Conservation (phyloP, 2,888 invertebrate genomes). For the Ctena decussata region DNA sequence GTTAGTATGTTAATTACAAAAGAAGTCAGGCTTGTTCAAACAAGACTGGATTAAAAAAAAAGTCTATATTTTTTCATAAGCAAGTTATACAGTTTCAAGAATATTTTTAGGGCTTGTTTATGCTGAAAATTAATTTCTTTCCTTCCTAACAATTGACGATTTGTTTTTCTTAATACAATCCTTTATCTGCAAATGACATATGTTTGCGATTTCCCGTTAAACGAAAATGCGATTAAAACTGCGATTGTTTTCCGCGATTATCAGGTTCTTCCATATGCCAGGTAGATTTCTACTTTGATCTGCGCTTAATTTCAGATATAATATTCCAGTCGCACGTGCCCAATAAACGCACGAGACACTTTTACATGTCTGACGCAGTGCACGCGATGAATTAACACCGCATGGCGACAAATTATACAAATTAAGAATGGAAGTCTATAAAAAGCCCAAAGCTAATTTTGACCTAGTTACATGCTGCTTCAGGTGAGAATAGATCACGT, state of each 20-base stretch:
- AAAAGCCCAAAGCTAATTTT: background rate
- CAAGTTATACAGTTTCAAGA: no score
- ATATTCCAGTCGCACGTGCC: constrained; percentile 17
- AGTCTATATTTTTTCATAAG: no score
- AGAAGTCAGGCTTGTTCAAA: no score
- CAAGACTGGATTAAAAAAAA: no score
- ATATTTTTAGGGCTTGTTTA: no score
- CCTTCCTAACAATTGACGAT: no score
- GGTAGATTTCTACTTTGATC: constrained; percentile 8
- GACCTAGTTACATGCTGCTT: background rate
- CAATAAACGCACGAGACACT: constrained; percentile 2
- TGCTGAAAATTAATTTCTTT: no score
- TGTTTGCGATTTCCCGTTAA: background rate
- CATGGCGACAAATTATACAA: background rate
- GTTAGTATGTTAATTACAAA: no score
- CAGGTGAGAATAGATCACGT: background rate
- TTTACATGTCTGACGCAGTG: background rate
- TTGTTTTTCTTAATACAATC: background rate
- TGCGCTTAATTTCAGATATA: background rate
- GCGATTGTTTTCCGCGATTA: background rate
- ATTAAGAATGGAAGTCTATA: background rate
- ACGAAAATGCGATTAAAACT: background rate
- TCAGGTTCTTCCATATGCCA: background rate
- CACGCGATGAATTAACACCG: background rate
- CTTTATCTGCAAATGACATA: background rate